A percentile compares a stretch with the other conserved stretches of the same genome.
phyloP scores from a whole-genome alignment of 2,797 vertebrate genomes.

The Peromyscus aztecus region DNA sequence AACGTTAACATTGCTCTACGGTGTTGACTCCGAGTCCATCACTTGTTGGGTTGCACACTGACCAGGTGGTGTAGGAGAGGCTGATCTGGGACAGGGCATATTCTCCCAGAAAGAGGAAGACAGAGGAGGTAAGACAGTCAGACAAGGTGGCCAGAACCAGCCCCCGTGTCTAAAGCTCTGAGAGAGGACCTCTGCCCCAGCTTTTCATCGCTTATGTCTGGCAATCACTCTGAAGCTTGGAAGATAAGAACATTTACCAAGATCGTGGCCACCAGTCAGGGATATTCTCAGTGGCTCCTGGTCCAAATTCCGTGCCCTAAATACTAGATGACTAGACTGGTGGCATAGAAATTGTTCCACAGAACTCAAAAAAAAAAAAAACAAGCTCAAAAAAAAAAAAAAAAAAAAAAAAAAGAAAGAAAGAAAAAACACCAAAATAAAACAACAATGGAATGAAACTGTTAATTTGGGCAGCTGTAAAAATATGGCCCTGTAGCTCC shows the following conservation, averaged over 20 bases:
- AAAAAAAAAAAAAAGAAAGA: neutral
- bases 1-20: conserved; percentile 13
- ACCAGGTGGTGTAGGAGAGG: neutral
- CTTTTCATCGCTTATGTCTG: neutral
- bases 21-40: neutral
- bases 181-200: neutral
- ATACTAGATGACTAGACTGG: conserved; percentile 61
- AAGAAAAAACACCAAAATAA: conserved; percentile 69
- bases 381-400: too few relatives aligned
- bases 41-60: neutral
- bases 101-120: neutral
- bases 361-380: conserved; percentile 64
- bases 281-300: conserved; percentile 42
- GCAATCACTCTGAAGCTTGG: neutral
- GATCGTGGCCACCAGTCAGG: neutral
- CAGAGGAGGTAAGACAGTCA: neutral
- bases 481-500: conserved; percentile 60
- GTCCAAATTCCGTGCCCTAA: conserved; percentile 41
- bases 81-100: neutral
- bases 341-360: conserved; percentile 69
- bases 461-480: conserved; percentile 77
- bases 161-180: neutral
- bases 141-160: neutral
- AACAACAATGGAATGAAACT: conserved; percentile 65
- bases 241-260: conserved; percentile 30